Conservation (phyloP, 2,888 invertebrate genomes). For the Uloborus plumipes region DNA sequence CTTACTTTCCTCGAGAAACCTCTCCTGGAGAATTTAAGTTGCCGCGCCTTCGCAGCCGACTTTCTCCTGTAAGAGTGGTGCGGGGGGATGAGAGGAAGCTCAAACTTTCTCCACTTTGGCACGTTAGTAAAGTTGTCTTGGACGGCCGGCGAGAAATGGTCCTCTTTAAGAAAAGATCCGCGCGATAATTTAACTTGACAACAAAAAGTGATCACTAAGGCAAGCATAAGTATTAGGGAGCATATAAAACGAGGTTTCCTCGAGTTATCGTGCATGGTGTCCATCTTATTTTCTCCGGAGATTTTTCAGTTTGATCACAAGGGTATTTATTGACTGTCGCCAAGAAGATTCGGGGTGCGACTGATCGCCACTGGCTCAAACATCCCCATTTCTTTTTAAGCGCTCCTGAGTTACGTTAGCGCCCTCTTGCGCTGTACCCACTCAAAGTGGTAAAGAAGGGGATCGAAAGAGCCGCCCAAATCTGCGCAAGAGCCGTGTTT, state of each 20-base stretch:
- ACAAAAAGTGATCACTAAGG: not conserved
- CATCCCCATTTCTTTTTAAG: slow-evolving; percentile 22
- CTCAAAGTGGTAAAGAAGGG: no score
- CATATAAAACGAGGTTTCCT: not conserved
- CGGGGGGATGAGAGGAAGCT: not conserved
- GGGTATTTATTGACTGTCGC: slow-evolving; percentile 19
- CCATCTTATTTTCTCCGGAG: not conserved
- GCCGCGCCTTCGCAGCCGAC: not conserved
- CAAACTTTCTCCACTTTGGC: not conserved
- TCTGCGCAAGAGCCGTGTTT: no score
- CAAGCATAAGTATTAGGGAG: not conserved
- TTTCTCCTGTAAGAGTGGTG: slow-evolving; percentile 7
- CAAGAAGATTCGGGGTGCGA: slow-evolving; percentile 7
- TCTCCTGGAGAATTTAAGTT: not conserved
- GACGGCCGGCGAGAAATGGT: no score
- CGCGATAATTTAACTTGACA: no score
- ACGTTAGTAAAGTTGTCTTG: not conserved
- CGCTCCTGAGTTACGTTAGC: slow-evolving; percentile 26
- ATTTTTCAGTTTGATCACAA: not conserved
- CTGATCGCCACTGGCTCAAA: slow-evolving; percentile 13
- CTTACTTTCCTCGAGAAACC: not conserved
- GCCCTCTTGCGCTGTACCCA: slow-evolving; percentile 25
- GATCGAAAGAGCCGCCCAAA: no score
- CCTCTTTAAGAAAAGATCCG: no score
- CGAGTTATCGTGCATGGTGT: not conserved